A percentile compares a stretch with the other conserved stretches of the same genome.
Conservation (phyloP, 2,888 invertebrate genomes). For the Euclidia mi region DNA sequence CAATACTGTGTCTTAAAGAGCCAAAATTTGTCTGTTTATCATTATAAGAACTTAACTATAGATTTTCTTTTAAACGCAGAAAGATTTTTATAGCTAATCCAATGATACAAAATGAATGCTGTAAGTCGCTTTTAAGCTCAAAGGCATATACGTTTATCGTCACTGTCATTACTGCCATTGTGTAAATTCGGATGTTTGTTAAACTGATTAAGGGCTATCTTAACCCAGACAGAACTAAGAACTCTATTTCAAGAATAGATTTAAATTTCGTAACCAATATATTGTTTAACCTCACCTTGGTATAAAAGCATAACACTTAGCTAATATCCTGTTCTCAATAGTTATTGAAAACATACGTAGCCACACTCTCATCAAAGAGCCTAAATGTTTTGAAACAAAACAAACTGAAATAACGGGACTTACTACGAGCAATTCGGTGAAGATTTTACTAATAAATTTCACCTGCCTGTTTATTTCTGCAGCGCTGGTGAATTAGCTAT, state of each 20-base stretch:
- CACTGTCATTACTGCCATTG: neutral
- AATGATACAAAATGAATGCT: neutral
- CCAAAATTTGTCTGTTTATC: no score
- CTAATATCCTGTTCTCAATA: conserved; percentile 36
- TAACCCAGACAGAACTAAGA: conserved; percentile 2
- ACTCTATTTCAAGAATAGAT: conserved; percentile 33
- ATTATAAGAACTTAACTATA: no score
- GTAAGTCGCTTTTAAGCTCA: neutral
- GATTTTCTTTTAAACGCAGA: no score
- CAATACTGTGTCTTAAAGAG: no score
- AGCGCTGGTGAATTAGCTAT: neutral
- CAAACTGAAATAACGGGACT: conserved; percentile 24
- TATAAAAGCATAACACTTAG: conserved; percentile 28
- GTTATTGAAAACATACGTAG: conserved; percentile 34
- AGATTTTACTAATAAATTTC: conserved; percentile 22
- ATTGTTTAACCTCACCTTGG: conserved; percentile 43
- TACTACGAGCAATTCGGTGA: conserved; percentile 25
- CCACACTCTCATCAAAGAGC: conserved; percentile 28
- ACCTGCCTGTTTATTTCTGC: conserved; percentile 21
- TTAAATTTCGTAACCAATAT: conserved; percentile 34
- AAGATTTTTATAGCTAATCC: neutral
- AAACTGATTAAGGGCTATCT: conserved; percentile 4
- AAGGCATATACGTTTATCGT: neutral
- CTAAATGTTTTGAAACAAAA: conserved; percentile 36
- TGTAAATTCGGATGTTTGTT: neutral